A percentile compares a stretch with the other conserved stretches of the same genome.
These are phyloP conservation scores for Helarctos malayanus DNA, from an alignment of 2,797 vertebrate species.

Conservation along the genomic window DNA sequence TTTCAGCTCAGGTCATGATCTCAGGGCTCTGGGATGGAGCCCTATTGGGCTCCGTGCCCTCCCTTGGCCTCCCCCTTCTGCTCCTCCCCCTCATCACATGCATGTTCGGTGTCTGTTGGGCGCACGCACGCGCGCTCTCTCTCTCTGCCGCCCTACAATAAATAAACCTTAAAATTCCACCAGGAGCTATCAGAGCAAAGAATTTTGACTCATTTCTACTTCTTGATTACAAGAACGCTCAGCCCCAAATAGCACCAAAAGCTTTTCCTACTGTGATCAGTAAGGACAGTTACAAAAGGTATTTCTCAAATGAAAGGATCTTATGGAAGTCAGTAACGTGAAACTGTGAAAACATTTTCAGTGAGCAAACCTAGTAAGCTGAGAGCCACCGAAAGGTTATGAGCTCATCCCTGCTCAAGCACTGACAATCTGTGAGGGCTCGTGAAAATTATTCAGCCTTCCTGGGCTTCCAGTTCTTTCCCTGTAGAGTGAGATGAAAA, in stretches of 20 bases:
- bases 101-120: too few species aligned
- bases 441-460: background rate
- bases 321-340: background rate
- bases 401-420: background rate
- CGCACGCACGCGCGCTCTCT: background rate
- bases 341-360: background rate
- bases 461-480: background rate
- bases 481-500: background rate
- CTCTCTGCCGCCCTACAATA: background rate
- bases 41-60: too few species aligned
- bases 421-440: background rate
- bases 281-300: background rate
- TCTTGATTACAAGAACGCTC: background rate
- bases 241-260: background rate
- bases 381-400: background rate
- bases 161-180: background rate
- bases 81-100: too few species aligned
- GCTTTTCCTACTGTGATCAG: slow-evolving; percentile 1
- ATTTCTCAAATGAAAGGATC: slow-evolving; percentile 8
- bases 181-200: background rate
- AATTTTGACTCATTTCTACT: slow-evolving; percentile 4
- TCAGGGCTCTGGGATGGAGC: background rate
- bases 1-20: background rate
- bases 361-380: background rate
- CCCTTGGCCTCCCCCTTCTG: too few species aligned